Conservation (phyloP, 2,113 vertebrate species). For the Pluvianellus socialis region DNA sequence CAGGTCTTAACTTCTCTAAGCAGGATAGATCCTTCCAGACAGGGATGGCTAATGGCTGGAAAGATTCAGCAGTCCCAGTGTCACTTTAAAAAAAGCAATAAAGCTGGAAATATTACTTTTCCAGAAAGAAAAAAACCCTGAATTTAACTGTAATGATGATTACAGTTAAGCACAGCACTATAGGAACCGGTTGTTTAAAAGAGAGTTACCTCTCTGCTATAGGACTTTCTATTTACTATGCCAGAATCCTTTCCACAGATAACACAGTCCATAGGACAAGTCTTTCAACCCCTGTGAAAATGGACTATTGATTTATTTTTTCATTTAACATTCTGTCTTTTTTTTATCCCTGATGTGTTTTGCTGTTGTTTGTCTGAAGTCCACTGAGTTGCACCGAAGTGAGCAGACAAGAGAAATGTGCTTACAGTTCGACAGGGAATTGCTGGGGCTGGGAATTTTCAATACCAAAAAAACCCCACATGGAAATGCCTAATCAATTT, state of each 20-base stretch:
- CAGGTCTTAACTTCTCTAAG: background rate
- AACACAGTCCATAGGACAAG: background rate
- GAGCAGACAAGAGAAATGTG: background rate
- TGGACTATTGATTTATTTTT: conserved; percentile 23
- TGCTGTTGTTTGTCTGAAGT: background rate
- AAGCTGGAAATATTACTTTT: background rate
- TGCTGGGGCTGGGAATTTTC: background rate
- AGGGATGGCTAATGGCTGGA: background rate
- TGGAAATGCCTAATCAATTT: background rate
- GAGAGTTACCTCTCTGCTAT: background rate
- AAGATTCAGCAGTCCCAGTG: background rate
- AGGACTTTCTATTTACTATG: background rate
- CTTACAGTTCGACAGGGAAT: background rate
- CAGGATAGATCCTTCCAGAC: background rate
- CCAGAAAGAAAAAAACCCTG: background rate
- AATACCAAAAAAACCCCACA: background rate
- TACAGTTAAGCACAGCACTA: background rate
- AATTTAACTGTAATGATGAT: background rate
- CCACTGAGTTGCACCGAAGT: background rate
- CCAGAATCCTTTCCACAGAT: background rate
- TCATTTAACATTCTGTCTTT: background rate
- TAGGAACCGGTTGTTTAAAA: background rate
- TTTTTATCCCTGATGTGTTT: background rate
- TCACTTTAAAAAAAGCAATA: background rate
- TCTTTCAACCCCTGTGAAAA: background rate